Conservation (phyloP, 2,797 vertebrate species). For the Anas bernieri region DNA sequence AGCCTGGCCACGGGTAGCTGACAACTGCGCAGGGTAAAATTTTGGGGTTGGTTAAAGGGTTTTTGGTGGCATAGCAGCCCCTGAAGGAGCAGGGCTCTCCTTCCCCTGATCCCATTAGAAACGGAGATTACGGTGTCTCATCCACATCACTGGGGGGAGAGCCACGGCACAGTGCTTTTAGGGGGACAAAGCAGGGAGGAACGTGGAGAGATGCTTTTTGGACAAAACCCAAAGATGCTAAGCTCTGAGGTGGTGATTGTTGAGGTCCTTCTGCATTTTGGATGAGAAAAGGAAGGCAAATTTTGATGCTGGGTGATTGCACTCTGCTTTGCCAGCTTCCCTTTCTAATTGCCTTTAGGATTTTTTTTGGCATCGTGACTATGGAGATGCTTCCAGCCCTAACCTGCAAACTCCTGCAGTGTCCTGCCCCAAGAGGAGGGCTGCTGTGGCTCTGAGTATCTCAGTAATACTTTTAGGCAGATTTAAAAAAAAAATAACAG, state of each 20-base stretch:
- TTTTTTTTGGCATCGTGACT: not conserved
- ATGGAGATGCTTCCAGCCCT: not conserved
- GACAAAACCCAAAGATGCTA: not conserved
- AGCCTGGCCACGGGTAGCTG: rapidly evolving
- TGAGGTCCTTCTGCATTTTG: not conserved
- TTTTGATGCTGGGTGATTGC: not conserved
- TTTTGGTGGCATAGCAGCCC: not conserved
- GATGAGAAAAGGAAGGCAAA: not conserved
- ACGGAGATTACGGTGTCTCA: rapidly evolving
- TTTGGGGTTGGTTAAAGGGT: rapidly evolving
- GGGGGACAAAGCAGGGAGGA: not conserved
- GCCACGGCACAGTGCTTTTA: rapidly evolving
- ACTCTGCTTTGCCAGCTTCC: not conserved
- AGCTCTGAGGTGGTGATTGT: not conserved
- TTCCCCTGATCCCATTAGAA: not conserved
- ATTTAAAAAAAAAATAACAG: not conserved
- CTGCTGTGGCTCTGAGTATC: rapidly evolving
- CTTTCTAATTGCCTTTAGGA: not conserved
- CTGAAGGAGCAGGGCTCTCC: rapidly evolving
- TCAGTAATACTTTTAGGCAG: rapidly evolving
- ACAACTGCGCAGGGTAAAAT: rapidly evolving
- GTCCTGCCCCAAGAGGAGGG: not conserved
- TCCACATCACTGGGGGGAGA: not conserved
- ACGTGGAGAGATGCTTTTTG: not conserved
- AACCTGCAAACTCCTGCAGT: not conserved